These are phyloP conservation scores for Montipora cactus DNA, from an alignment of 64 coral and sea anemone species.

Conservation along the genomic window DNA sequence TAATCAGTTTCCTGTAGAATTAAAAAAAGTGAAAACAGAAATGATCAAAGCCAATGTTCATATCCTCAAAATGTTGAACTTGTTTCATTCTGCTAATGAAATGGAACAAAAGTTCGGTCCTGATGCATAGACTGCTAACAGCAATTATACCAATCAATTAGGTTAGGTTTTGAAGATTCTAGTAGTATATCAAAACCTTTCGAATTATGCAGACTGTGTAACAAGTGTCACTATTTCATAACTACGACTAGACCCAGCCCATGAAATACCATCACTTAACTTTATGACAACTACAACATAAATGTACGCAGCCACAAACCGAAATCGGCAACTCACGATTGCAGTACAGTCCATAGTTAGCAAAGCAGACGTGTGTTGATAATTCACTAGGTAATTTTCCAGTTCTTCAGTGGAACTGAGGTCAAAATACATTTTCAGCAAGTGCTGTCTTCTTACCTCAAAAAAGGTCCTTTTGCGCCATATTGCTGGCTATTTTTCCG, in stretches of 20 bases:
- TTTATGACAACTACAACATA: not conserved
- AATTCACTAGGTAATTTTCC: not conserved
- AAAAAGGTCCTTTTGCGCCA: no score
- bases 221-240: not conserved
- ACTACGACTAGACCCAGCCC: not conserved
- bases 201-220: not conserved
- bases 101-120: not conserved
- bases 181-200: not conserved
- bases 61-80: not conserved
- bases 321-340: not conserved
- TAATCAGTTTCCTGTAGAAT: not conserved
- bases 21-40: not conserved
- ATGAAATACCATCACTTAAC: not conserved
- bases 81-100: not conserved
- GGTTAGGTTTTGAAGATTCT: constrained; percentile 10
- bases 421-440: not conserved
- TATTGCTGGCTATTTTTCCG: no score
- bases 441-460: not conserved
- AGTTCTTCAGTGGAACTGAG: not conserved
- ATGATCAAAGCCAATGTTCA: not conserved
- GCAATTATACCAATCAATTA: not conserved
- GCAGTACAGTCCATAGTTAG: not conserved
- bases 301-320: not conserved
- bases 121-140: constrained; percentile 17
- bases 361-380: not conserved